Base-by-base conservation (phyloP, 2,113 vertebrate genomes). In the Aphelocoma coerulescens region DNA sequence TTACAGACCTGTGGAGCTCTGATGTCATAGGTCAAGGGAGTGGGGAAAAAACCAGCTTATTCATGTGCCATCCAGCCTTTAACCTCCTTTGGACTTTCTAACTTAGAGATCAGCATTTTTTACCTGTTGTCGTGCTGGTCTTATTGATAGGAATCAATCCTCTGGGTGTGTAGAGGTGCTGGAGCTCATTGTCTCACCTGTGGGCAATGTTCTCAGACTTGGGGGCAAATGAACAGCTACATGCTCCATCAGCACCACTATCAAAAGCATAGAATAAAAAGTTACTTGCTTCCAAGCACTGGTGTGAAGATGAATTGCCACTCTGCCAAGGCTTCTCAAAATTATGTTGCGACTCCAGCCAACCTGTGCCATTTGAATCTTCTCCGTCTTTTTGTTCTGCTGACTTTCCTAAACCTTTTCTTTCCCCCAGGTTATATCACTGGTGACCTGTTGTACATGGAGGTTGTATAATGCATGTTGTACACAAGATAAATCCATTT, bases 401-500 rank as follows among this genome's bases (percentile, higher is more conserved):
- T 78, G 55, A 24, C 32, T 77, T 81, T 49, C 37, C 55, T 57
- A 39, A 21, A 51, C 13, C 2, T 37, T 57, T 39, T 35, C 24
- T 59, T 17, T 13, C 8, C 63, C 77, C 37, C 16, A 46, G 3
- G 54, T 57, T 77, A 4, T 33, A 33, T 17, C 28, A 28, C 23
- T 68, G 67, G 13, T 1, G 3, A 57, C 44, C 51, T 79, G 37
- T 58, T 73, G 72, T 59, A 46, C 6, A 0, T 69, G 28, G 41
- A 37, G 11, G 21, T 58, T 83, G 44, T 73, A 16, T 17, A 69
- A 55, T 30, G 11, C 7, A 11, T 51, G 67, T 37, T 58, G 14
- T 88, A 79, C 55, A 83, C 27, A 39, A 74, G 76, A 67, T 51
- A 84, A 80, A 89, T 85, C 85, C 22, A 78, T 85, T 81, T 72